phyloP scores from a whole-genome alignment of 2,888 invertebrate genomes.

The Timandra comae region DNA sequence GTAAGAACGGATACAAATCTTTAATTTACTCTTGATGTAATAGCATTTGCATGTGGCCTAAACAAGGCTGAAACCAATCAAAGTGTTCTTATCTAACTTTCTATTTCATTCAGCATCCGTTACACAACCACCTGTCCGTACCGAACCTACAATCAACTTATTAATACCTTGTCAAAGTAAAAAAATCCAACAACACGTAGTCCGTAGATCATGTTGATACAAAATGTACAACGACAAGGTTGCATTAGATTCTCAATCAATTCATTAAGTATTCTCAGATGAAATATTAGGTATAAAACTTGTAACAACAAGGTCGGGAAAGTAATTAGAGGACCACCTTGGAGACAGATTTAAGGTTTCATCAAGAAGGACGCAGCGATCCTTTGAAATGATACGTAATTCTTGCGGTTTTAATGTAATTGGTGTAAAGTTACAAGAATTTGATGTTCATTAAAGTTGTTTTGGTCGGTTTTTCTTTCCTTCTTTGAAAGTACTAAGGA shows the following conservation, averaged over 20 bases:
- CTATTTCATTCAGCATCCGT: slow-evolving; percentile 37
- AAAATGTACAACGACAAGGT: no score
- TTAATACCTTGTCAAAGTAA: slow-evolving; percentile 10
- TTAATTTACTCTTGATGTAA: slow-evolving; percentile 31
- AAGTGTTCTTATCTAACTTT: slow-evolving; percentile 42
- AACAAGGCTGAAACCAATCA: slow-evolving; percentile 41
- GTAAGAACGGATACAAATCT: slow-evolving; percentile 24
- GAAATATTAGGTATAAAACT: slow-evolving; percentile 31
- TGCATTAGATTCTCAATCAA: slow-evolving; percentile 2
- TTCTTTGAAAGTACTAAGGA: no score
- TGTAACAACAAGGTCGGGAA: slow-evolving; percentile 45
- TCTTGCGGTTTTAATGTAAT: slow-evolving; percentile 22
- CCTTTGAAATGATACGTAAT: slow-evolving; percentile 18
- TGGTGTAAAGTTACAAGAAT: slow-evolving; percentile 23
- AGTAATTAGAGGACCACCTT: slow-evolving; percentile 58
- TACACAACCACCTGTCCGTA: slow-evolving; percentile 30
- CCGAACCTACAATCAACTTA: slow-evolving; percentile 11
- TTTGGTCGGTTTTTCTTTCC: no score
- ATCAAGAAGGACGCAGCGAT: slow-evolving; percentile 29
- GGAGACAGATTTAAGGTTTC: slow-evolving; percentile 55
- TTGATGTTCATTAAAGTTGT: slow-evolving; percentile 13
- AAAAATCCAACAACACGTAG: no score
- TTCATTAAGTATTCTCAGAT: slow-evolving; percentile 32
- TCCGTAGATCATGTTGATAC: no score
- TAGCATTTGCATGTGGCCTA: slow-evolving; percentile 38